Evolutionary conservation across 2,113 vertebrate species (phyloP).

Genomic region (Lucifuga dentata): DNA sequence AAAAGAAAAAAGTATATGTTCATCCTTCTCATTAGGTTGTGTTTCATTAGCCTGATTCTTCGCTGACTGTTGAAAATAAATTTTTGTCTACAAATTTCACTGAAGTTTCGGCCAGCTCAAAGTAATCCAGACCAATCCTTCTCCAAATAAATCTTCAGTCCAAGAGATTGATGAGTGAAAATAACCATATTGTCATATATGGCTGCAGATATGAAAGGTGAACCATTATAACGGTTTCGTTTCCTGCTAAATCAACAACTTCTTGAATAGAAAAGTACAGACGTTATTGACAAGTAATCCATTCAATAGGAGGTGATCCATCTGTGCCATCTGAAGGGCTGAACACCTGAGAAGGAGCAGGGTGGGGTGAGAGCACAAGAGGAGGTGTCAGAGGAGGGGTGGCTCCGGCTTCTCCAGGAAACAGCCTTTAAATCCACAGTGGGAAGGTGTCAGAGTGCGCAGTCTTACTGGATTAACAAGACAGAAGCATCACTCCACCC

Average conservation of each 20-base stretch:
- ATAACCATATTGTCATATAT: neutral
- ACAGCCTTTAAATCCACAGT: slow-evolving; percentile 58
- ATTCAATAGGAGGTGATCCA: neutral
- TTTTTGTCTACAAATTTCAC: too few relatives aligned
- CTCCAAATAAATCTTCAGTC: neutral
- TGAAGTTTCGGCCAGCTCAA: too few relatives aligned
- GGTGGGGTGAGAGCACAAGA: neutral
- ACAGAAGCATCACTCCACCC: slow-evolving; percentile 41
- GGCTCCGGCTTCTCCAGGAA: slow-evolving; percentile 43
- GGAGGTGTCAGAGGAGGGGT: slow-evolving; percentile 52
- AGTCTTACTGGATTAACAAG: slow-evolving; percentile 30
- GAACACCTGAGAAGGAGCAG: slow-evolving; percentile 22
- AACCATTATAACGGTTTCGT: too few relatives aligned
- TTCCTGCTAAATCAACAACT: too few relatives aligned
- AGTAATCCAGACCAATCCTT: neutral
- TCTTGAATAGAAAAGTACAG: too few relatives aligned
- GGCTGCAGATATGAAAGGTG: too few relatives aligned
- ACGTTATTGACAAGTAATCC: neutral
- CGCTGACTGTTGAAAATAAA: too few relatives aligned
- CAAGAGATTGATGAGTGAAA: too few relatives aligned
- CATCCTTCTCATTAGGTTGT: neutral
- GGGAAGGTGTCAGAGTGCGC: slow-evolving; percentile 27
- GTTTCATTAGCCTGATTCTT: too few relatives aligned
- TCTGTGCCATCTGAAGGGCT: neutral
- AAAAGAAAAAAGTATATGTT: too few relatives aligned